phyloP scores from a whole-genome alignment of 2,888 invertebrate genomes.

The Brenthis hecate region DNA sequence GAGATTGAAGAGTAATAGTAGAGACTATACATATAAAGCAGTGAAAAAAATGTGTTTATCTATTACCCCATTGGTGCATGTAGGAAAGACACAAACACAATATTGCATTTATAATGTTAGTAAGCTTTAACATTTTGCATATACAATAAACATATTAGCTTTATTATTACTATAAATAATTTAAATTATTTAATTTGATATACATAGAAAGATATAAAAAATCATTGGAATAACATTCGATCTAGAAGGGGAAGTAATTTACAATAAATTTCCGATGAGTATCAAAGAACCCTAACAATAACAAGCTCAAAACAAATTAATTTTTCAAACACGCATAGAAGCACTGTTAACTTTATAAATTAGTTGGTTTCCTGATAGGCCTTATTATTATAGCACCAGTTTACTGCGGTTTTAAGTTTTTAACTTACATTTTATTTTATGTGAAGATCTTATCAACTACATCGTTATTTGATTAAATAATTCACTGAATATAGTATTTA shows the following conservation, averaged over 20 bases:
- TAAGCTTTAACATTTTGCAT: too few species aligned
- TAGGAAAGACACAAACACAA: too few species aligned
- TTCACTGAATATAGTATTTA: slow-evolving; percentile 11
- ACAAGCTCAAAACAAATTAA: slow-evolving; percentile 67
- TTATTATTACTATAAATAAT: too few species aligned
- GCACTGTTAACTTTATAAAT: slow-evolving; percentile 67
- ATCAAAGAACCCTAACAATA: slow-evolving; percentile 54
- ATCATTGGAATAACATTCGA: too few species aligned
- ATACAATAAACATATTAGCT: too few species aligned
- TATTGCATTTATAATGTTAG: too few species aligned
- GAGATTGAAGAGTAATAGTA: too few species aligned
- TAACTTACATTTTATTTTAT: slow-evolving; percentile 36
- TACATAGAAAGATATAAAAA: too few species aligned
- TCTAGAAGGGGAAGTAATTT: slow-evolving; percentile 14
- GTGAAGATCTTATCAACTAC: slow-evolving; percentile 36
- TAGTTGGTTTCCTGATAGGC: slow-evolving; percentile 61
- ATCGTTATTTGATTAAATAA: slow-evolving; percentile 20
- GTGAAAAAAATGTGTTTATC: too few species aligned
- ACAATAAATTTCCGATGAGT: slow-evolving; percentile 17
- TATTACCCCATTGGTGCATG: too few species aligned
- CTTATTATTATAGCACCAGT: slow-evolving; percentile 58
- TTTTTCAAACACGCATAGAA: slow-evolving; percentile 72
- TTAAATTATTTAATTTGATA: too few species aligned
- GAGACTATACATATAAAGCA: too few species aligned
- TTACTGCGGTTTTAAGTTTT: slow-evolving; percentile 51